Conservation (phyloP, 2,113 vertebrate species). For the Dicaeum eximium region DNA sequence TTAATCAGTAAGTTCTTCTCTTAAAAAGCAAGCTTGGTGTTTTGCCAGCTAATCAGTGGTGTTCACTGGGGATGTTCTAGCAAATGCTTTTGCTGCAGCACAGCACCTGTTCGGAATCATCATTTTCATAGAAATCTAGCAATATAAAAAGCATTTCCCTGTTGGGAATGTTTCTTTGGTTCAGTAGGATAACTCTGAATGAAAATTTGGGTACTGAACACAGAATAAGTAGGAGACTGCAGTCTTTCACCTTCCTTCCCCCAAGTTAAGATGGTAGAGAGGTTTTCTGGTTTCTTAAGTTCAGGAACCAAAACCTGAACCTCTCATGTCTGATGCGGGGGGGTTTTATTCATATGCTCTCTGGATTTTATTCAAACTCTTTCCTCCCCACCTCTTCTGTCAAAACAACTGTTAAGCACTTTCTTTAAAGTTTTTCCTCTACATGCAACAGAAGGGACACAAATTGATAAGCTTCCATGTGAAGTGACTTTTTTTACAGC, state of each 20-base stretch:
- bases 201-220: not conserved
- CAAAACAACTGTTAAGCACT: not conserved
- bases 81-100: not conserved
- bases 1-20: not conserved
- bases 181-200: not conserved
- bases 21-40: not conserved
- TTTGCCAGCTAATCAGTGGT: not conserved
- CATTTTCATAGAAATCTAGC: not conserved
- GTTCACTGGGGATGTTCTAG: not conserved
- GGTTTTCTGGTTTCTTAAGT: not conserved
- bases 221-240: not conserved
- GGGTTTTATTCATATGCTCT: rapidly evolving
- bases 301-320: not conserved
- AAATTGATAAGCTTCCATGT: not conserved
- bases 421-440: not conserved
- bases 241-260: not conserved
- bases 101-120: not conserved
- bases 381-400: not conserved
- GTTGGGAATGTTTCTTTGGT: not conserved
- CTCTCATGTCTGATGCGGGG: not conserved
- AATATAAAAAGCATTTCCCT: not conserved
- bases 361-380: not conserved
- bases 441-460: not conserved
- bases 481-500: not conserved
- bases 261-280: not conserved